Evolutionary conservation across 2,888 invertebrate species (phyloP).

Genomic region (Cylindroiulus punctatus): DNA sequence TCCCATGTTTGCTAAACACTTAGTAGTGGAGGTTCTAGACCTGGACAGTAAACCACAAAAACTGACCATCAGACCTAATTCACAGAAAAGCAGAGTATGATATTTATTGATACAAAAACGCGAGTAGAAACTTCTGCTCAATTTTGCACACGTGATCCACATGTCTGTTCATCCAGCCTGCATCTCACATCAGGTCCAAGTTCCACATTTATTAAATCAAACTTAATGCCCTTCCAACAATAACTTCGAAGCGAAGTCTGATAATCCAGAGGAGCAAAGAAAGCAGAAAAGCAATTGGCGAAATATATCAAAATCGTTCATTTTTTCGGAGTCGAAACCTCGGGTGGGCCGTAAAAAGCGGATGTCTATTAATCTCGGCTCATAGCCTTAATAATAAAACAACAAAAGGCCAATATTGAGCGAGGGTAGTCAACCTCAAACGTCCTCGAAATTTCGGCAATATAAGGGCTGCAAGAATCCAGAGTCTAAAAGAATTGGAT

Average conservation of each 20-base stretch:
- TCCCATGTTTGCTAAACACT: too few relatives aligned
- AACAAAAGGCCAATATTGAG: slow-evolving; percentile 47
- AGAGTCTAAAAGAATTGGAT: slow-evolving; percentile 44
- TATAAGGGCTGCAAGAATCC: not conserved
- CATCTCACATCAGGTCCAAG: not conserved
- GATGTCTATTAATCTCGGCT: slow-evolving; percentile 47
- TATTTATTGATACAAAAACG: too few relatives aligned
- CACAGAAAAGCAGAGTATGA: too few relatives aligned
- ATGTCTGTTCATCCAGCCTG: not conserved
- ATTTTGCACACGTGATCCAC: not conserved
- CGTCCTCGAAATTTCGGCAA: slow-evolving; percentile 43
- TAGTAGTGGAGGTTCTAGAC: too few relatives aligned
- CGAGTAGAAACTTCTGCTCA: not conserved
- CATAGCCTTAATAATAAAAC: slow-evolving; percentile 45
- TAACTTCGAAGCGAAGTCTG: slow-evolving; percentile 9
- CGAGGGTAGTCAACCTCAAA: slow-evolving; percentile 43
- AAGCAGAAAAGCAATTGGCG: slow-evolving; percentile 7
- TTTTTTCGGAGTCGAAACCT: slow-evolving; percentile 14
- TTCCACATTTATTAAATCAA: slow-evolving; percentile 25
- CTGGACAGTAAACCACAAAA: too few relatives aligned
- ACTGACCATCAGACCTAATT: too few relatives aligned
- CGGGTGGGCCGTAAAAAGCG: slow-evolving; percentile 40
- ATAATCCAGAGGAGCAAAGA: slow-evolving; percentile 15
- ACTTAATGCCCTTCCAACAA: not conserved
- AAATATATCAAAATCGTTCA: slow-evolving; percentile 44